Conservation (phyloP, 2,113 vertebrate species). For the Opisthocomus hoazin region DNA sequence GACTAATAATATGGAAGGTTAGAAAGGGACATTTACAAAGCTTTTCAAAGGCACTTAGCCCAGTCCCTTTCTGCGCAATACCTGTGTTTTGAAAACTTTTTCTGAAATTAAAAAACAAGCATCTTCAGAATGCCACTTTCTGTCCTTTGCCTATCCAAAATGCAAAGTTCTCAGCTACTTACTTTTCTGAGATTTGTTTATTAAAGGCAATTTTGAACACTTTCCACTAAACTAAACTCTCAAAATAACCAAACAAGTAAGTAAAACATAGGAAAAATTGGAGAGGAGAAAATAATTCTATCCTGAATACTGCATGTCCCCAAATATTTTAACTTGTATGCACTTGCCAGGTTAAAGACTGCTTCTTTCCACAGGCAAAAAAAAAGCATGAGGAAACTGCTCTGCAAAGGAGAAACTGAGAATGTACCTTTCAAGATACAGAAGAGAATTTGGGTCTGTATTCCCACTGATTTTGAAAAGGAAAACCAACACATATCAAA, state of each 20-base stretch:
- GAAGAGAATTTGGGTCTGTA: background rate
- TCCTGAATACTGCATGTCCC: background rate
- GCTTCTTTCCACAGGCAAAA: background rate
- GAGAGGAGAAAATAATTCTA: background rate
- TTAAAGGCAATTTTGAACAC: background rate
- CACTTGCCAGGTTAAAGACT: background rate
- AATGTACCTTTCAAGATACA: background rate
- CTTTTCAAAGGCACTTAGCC: background rate
- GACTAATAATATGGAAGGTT: background rate
- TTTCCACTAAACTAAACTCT: background rate
- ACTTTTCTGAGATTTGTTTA: background rate
- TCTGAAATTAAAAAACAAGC: background rate
- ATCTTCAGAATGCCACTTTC: background rate
- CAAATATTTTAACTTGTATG: background rate
- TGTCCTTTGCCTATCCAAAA: background rate
- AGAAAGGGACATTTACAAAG: background rate
- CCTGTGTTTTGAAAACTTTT: background rate
- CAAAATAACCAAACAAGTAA: background rate
- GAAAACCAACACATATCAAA: background rate
- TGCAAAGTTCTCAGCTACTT: background rate
- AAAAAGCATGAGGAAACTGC: background rate
- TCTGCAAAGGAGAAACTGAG: background rate
- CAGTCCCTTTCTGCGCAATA: background rate
- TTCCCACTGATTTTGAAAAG: background rate
- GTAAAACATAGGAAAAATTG: background rate